A percentile compares a stretch with the other conserved stretches of the same genome.
Evolutionary conservation across 2,797 vertebrate genomes (phyloP).

Genomic region (Glossophaga mutica): DNA sequence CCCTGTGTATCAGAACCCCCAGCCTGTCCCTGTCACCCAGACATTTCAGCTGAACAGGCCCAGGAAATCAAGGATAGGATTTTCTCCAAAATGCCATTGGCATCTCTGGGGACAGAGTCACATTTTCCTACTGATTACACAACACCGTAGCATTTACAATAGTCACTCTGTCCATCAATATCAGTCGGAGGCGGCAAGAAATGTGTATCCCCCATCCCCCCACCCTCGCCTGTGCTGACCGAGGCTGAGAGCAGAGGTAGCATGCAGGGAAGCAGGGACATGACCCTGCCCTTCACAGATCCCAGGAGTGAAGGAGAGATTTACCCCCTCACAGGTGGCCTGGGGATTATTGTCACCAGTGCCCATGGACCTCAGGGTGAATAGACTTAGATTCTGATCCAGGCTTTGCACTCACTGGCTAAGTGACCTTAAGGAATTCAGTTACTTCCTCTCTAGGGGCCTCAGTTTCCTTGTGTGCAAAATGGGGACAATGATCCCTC

Average conservation of each 20-base stretch:
- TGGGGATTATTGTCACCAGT: background rate
- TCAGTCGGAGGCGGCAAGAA: slow-evolving; percentile 47
- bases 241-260: slow-evolving; percentile 31
- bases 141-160: slow-evolving; percentile 76
- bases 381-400: background rate
- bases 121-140: slow-evolving; percentile 77
- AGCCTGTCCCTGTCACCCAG: slow-evolving; percentile 62
- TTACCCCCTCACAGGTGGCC: background rate
- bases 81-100: slow-evolving; percentile 76
- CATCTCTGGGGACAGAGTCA: slow-evolving; percentile 74
- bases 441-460: background rate
- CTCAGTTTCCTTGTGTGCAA: background rate
- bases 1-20: background rate
- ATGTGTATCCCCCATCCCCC: background rate
- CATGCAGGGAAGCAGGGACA: background rate
- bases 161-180: slow-evolving; percentile 73
- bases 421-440: background rate
- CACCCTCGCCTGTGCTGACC: slow-evolving; percentile 15
- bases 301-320: background rate
- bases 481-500: background rate
- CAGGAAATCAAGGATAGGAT: slow-evolving; percentile 72
- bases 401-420: background rate
- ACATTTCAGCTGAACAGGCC: slow-evolving; percentile 60
- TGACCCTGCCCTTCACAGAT: slow-evolving; percentile 2
- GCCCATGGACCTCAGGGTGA: background rate